phyloP scores from a whole-genome alignment of 37 sponge, comb jelly and placozoan species.

The Ephydatia muelleri region DNA sequence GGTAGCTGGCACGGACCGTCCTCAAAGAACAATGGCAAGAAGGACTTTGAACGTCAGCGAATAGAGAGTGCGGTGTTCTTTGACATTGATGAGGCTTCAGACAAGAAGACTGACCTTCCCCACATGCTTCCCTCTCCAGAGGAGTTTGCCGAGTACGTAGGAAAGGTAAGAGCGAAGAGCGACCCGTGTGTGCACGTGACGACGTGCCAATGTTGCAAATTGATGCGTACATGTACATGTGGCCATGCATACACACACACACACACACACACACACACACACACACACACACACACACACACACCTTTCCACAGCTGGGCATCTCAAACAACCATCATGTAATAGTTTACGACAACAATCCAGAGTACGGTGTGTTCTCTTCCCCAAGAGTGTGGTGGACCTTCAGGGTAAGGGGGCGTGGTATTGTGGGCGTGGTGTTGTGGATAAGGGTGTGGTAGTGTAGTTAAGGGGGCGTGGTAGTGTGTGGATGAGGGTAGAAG shows the following conservation, averaged over 20 bases:
- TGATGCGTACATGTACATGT: too few relatives aligned
- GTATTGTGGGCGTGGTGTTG: too few relatives aligned
- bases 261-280: too few relatives aligned
- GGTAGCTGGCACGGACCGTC: slow-evolving; percentile 1
- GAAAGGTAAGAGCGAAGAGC: slow-evolving; percentile 61
- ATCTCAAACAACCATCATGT: slow-evolving; percentile 62
- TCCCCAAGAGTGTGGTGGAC: slow-evolving; percentile 82
- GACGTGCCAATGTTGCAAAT: too few relatives aligned
- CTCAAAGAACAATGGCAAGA: too few relatives aligned
- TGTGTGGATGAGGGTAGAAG: too few relatives aligned
- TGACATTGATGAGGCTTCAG: slow-evolving; percentile 60
- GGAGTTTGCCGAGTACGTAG: slow-evolving; percentile 51
- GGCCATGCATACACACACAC: too few relatives aligned
- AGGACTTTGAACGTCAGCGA: slow-evolving; percentile 31
- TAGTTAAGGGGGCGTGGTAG: too few relatives aligned
- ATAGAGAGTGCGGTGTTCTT: slow-evolving; percentile 62
- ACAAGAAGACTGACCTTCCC: slow-evolving; percentile 43
- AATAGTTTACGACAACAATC: slow-evolving; percentile 81
- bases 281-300: too few relatives aligned
- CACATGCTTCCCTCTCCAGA: slow-evolving; percentile 74
- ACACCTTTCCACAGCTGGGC: slow-evolving; percentile 56
- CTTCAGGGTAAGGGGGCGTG: slow-evolving; percentile 75
- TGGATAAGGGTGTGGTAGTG: too few relatives aligned
- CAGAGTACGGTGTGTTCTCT: slow-evolving; percentile 70
- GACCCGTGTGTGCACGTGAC: too few relatives aligned